Base-by-base conservation (phyloP, 2,888 invertebrate genomes). In the Hemicrepidius hirtus region DNA sequence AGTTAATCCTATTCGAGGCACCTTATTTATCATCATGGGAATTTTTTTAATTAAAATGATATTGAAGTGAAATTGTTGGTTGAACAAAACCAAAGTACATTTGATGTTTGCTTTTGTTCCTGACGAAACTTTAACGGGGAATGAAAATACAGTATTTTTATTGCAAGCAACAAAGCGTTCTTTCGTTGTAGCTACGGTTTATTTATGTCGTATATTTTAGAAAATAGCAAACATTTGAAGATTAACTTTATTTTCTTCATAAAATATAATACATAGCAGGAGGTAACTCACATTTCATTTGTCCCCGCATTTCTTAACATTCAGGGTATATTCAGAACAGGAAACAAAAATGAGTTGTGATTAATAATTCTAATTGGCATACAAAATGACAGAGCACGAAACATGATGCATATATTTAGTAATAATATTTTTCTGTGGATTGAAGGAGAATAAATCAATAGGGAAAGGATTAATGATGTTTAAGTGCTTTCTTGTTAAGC, bases 401-500 rank as follows among this genome's bases (percentile, higher is more conserved):
- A 53, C 13, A 21, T 13, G 53, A 32, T 5, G 18, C 44, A 44
- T 13, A 24, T 3, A 24, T 24, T 3, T 24, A 16, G 5, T 13
- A 12, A n/a, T 21, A 28, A 6, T 53, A 24, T 53, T 24, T 10
- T 24, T 24, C 24, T 3, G 6, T 13, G 5, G 2, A 24, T 24
- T 20, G 16, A 9, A 32, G 46, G 46, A 18, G 9, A 53, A 28
- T 53, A 35, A 57, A 37, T 37, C 35, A 18, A 44, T 44, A 44
- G 18, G 6, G 20, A 37, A 57, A 37, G 37, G 37, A 37, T 65
- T 53, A 65, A 28, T 53, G 49, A 50, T 35, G 40, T 35, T 44
- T 67, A 28, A 44, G 32, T 20, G 44, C 16, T 57, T 44, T 44
- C 32, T 40, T 18, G 24, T 16, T 16, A 67, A 68, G 66, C 66